Conservation (phyloP, 2,888 invertebrate species). For the Andrena flavipes region DNA sequence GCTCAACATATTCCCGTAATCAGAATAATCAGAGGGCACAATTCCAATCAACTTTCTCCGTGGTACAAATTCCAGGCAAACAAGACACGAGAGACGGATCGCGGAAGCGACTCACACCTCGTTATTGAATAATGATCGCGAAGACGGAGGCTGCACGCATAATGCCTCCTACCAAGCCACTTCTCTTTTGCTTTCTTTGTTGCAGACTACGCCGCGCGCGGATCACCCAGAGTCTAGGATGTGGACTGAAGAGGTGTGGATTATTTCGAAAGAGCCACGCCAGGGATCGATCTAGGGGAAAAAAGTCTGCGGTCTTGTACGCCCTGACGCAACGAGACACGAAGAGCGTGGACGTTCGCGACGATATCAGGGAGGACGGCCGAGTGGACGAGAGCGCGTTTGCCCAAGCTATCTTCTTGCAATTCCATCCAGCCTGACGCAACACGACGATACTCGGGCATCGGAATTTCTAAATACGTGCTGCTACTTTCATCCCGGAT, state of each 20-base stretch:
- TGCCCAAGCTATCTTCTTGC: conserved; percentile 22
- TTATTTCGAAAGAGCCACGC: conserved; percentile 55
- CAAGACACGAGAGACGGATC: conserved; percentile 25
- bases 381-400: conserved; percentile 40
- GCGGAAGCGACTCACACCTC: conserved; percentile 63
- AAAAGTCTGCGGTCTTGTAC: conserved; percentile 63
- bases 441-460: conserved; percentile 37
- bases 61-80: conserved; percentile 51
- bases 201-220: conserved; percentile 48
- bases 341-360: conserved; percentile 48
- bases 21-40: conserved; percentile 51
- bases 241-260: too few species aligned
- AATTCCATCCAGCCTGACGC: conserved; percentile 38
- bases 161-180: conserved; percentile 39
- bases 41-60: conserved; percentile 61
- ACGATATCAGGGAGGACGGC: conserved; percentile 47
- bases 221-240: conserved; percentile 36
- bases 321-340: conserved; percentile 51
- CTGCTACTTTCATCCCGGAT: conserved; percentile 52
- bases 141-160: conserved; percentile 49
- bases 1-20: conserved; percentile 40
- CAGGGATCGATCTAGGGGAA: conserved; percentile 50
- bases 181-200: conserved; percentile 61
- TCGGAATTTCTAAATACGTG: conserved; percentile 58
- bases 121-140: conserved; percentile 61